Evolutionary conservation across 1,140 invertebrate species (phyloP), one percentile per base, ranked within the genome.

Genomic region (Elysia chlorotica): DNA sequence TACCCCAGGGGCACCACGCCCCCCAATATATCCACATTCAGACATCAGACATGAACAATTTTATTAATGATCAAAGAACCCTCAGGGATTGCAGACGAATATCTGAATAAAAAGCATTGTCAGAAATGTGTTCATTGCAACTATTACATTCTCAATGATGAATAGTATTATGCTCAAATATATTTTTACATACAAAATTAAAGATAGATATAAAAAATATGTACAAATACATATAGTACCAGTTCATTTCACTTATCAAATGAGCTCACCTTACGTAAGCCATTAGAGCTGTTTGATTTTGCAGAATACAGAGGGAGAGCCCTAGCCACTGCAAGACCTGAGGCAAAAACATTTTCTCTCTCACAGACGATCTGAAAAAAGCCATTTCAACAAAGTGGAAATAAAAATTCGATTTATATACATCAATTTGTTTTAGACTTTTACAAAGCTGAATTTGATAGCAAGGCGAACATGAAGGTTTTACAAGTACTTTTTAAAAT

Each of bases 271-370:
- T 63, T 71, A 1, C 69, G 33, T 14, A 59, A n/a, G 21, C 17
- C 4, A 28, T 53, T 71, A 19, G 61, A 59, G n/a, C 28, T 28
- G 4, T 59, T 59, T 41, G 86, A 85, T 74, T 95, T 93, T 56
- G 90, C 90, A 2, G 89, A 90, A 87, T 91, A 95, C 4, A 92
- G 83, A 0, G 94, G 94, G 81, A 93, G 92, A 10, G 93, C 91
- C 66, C 94, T 89, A 0, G 93, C 94, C n/a, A 95, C 90, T 21
- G 93, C 93, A 89, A 92, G 93, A 0, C 91, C 93, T 75, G 92
- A 93, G 1, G 94, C 93, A 82, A 92, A 92, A 0, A 93, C 89
- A 83, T 95, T 93, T 65, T 88, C 86, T 56, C 90, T 91, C 82
- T 94, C 93, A 87, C 94, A 95, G 4, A 95, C 91, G 81, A 96